These are phyloP conservation scores for Aelia acuminata DNA, from an alignment of 2,888 invertebrate genomes.

Conservation along the genomic window DNA sequence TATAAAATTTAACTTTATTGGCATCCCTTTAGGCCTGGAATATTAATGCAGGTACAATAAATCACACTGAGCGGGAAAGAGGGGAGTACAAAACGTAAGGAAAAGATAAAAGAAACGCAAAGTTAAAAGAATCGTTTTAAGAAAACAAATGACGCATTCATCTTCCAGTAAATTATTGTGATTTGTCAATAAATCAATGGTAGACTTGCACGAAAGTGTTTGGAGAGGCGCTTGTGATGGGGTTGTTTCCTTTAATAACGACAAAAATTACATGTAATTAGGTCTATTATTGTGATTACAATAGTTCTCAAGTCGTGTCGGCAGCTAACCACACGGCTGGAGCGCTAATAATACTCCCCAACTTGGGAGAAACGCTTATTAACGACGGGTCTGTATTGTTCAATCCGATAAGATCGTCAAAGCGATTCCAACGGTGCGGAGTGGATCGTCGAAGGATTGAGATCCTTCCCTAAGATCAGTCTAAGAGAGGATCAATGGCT, in stretches of 20 bases:
- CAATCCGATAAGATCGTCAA: slow-evolving; percentile 26
- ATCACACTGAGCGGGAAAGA: too few species aligned
- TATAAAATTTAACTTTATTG: too few species aligned
- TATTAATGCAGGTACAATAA: too few species aligned
- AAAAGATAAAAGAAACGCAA: too few species aligned
- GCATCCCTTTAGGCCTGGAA: too few species aligned
- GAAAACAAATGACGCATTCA: background rate
- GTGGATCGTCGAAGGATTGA: background rate
- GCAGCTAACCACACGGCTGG: slow-evolving; percentile 47
- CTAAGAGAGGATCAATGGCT: background rate
- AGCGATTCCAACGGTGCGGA: background rate
- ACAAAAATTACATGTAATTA: slow-evolving; percentile 37
- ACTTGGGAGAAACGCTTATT: slow-evolving; percentile 25
- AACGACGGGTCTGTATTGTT: slow-evolving; percentile 37
- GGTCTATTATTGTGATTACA: slow-evolving; percentile 23
- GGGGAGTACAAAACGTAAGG: too few species aligned
- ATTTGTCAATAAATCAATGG: background rate
- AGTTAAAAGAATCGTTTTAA: too few species aligned
- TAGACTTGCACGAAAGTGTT: background rate
- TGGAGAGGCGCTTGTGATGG: slow-evolving; percentile 24
- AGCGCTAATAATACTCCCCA: slow-evolving; percentile 17
- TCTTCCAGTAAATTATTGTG: background rate
- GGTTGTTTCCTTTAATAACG: slow-evolving; percentile 24
- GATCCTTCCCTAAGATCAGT: too few species aligned
- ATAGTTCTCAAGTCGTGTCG: slow-evolving; percentile 46